Evolutionary conservation across 2,113 vertebrate species (phyloP), one percentile per base, ranked within the genome.

Genomic region (Sceloporus undulatus): DNA sequence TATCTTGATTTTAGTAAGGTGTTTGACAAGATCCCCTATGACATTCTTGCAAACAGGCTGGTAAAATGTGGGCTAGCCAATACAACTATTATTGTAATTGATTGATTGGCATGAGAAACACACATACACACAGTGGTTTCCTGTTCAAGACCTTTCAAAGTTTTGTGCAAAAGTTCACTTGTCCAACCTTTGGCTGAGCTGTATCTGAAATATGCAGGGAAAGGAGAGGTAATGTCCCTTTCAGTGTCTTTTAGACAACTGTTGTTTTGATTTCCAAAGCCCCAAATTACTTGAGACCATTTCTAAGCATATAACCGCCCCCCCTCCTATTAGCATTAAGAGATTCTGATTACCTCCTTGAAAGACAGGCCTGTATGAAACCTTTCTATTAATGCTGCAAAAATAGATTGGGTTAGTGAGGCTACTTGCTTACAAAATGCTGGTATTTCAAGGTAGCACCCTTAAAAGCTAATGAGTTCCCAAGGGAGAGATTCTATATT

Each of bases 401-500:
- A 84, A 88, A 84, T 74, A 14, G 23, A 75, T 21, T 79, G 9
- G 71, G 84, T 86, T 85, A 88, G 38, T 56, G 88, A 88, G 29
- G 18, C 86, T 75, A 90, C 84, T 86, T 88, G 73, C 79, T 27
- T 13, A 86, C 54, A 88, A 91, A 91, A 85, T 90, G 86, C n/a
- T 94, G 87, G 78, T 85, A 21, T 88, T 95, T 86, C 89, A 93
- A 90, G 91, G 89, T 86, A 11, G 27, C 84, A 91, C 71, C 89
- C 83, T 94, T 84, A 92, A 93, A 93, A 95, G 91, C 94, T 95
- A 95, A 93, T 94, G 87, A 95, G 92, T 75, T 93, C 93, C 89
- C 91, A 87, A 52, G 85, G 92, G 92, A 95, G 11, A 21, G 16
- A 11, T 65, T 79, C 84, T 27, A 81, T 68, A 91, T 91, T 96